Evolutionary conservation across 2,888 invertebrate genomes (phyloP).

Genomic region (Chirona hameri): DNA sequence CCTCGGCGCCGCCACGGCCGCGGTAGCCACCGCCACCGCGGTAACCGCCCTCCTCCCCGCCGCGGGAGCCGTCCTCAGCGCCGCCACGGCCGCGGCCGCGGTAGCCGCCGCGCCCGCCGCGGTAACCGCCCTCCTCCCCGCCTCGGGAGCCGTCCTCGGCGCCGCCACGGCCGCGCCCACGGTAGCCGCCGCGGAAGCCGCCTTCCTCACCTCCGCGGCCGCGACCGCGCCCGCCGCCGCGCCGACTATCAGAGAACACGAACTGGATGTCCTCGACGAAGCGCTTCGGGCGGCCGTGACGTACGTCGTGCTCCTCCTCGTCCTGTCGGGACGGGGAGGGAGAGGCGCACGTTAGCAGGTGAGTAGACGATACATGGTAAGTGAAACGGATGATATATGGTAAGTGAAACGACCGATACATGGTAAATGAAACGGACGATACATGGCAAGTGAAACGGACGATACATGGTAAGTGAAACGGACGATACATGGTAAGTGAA

Average conservation of each 20-base stretch:
- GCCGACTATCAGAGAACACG: conserved; percentile 75
- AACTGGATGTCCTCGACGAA: conserved; percentile 76
- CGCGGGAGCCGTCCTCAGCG: conserved; percentile 36
- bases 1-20: conserved; percentile 37
- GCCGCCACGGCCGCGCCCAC: conserved; percentile 41
- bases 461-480: too few relatives aligned
- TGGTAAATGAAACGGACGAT: too few relatives aligned
- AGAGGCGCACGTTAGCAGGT: too few relatives aligned
- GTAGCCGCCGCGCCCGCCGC: conserved; percentile 39
- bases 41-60: conserved; percentile 37
- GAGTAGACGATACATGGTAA: too few relatives aligned
- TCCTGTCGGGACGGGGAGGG: conserved; percentile 54
- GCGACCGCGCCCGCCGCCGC: conserved; percentile 59
- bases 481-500: too few relatives aligned
- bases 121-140: conserved; percentile 31
- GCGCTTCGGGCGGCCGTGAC: conserved; percentile 65
- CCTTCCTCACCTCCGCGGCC: conserved; percentile 49
- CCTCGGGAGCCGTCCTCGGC: conserved; percentile 42
- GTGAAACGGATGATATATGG: too few relatives aligned
- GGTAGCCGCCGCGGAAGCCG: conserved; percentile 38
- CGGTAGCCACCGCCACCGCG: conserved; percentile 43
- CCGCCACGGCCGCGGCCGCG: conserved; percentile 42
- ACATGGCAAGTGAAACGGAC: too few relatives aligned
- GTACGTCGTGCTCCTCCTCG: conserved; percentile 58
- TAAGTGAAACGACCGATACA: too few relatives aligned